These are phyloP conservation scores for Conops quadrifasciatus DNA, from an alignment of 2,888 invertebrate species.

Conservation along the genomic window DNA sequence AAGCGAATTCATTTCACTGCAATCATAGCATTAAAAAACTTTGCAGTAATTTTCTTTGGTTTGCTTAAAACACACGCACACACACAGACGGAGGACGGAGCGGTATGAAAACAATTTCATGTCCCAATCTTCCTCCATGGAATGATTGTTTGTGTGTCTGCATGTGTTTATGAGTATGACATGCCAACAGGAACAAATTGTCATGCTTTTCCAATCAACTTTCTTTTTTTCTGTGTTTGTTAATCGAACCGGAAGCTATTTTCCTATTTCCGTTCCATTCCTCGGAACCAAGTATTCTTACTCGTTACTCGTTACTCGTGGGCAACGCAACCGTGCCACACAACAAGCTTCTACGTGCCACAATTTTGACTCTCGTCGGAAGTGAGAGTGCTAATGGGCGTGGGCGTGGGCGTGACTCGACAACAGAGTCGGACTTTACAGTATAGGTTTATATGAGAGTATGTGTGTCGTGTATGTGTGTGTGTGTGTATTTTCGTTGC, in stretches of 20 bases:
- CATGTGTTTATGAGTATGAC: conserved; percentile 33
- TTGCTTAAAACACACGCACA: too few relatives aligned
- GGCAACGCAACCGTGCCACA: background rate
- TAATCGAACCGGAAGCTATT: conserved; percentile 24
- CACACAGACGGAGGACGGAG: too few relatives aligned
- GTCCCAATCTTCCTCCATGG: background rate
- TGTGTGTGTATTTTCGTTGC: background rate
- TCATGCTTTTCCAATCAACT: background rate
- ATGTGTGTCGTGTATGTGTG: background rate
- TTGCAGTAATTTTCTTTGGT: too few relatives aligned
- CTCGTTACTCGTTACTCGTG: too few relatives aligned
- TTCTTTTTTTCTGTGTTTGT: background rate
- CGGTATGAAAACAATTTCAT: too few relatives aligned
- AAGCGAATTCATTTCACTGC: too few relatives aligned
- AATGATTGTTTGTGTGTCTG: conserved; percentile 13
- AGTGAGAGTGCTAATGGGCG: background rate
- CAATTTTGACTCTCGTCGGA: background rate
- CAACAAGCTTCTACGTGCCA: background rate
- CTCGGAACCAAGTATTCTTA: too few relatives aligned
- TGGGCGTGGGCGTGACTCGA: too few relatives aligned
- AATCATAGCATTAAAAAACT: too few relatives aligned
- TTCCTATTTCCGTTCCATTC: conserved; percentile 20
- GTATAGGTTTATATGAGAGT: background rate
- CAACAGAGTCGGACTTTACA: too few relatives aligned
- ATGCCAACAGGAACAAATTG: background rate